These are phyloP conservation scores for Watsonalla binaria DNA, from an alignment of 2,888 invertebrate species.

Conservation along the genomic window DNA sequence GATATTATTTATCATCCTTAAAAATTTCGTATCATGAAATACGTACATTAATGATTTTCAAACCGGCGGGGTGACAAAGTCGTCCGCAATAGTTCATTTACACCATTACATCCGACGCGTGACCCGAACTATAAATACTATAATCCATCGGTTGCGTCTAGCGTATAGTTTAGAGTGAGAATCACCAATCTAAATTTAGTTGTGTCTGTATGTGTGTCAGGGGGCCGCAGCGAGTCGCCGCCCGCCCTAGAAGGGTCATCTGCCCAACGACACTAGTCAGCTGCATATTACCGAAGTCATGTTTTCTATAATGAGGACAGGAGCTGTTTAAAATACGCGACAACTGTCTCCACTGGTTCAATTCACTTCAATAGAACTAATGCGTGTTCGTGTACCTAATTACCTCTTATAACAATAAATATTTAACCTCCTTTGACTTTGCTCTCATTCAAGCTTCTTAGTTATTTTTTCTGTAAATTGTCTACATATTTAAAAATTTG, in stretches of 20 bases:
- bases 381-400: not conserved
- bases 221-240: slow-evolving; percentile 54
- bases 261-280: slow-evolving; percentile 27
- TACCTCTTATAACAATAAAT: not conserved
- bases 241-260: slow-evolving; percentile 71
- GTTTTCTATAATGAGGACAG: not conserved
- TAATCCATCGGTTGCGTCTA: slow-evolving; percentile 63
- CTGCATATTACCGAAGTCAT: not conserved
- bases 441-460: not conserved
- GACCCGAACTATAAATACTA: slow-evolving; percentile 48
- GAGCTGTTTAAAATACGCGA: not conserved
- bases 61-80: slow-evolving; percentile 20
- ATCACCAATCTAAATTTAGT: slow-evolving; percentile 69
- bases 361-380: not conserved
- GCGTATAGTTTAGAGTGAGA: slow-evolving; percentile 55
- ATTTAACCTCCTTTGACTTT: not conserved
- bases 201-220: slow-evolving; percentile 71
- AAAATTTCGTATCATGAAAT: too few relatives aligned
- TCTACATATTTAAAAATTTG: too few relatives aligned
- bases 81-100: slow-evolving; percentile 42
- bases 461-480: too few relatives aligned
- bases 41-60: not conserved
- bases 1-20: too few relatives aligned
- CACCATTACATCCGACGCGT: slow-evolving; percentile 42
- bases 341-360: not conserved